phyloP scores from a whole-genome alignment of 2,797 vertebrate genomes.

The Enteromius paludinosus region DNA sequence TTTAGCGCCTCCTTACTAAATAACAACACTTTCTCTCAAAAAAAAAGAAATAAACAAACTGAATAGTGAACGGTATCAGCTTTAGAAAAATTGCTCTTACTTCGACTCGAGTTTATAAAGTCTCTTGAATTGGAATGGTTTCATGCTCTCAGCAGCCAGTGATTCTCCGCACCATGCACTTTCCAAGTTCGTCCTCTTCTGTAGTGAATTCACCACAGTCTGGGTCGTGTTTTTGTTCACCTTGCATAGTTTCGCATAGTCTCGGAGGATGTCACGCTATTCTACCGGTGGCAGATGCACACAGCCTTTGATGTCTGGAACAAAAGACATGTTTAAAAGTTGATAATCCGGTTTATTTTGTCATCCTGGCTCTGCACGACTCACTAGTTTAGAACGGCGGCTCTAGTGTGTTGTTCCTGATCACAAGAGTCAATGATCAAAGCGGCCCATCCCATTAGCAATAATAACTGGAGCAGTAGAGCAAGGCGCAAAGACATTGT shows the following conservation, averaged over 20 bases:
- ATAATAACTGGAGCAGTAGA: slow-evolving; percentile 44
- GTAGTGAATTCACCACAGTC: not conserved
- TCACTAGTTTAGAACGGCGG: not conserved
- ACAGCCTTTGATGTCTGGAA: not conserved
- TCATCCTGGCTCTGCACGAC: not conserved
- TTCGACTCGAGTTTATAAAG: not conserved
- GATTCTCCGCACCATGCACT: not conserved
- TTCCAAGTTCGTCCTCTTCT: not conserved
- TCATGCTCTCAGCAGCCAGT: not conserved
- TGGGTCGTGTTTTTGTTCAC: not conserved
- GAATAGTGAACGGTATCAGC: not conserved
- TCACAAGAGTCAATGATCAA: slow-evolving; percentile 30
- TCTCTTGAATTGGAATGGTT: not conserved
- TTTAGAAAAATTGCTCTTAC: not conserved
- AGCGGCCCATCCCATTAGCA: slow-evolving; percentile 16
- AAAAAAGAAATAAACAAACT: no score
- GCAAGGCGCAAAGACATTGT: slow-evolving; percentile 19
- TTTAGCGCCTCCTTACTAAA: not conserved
- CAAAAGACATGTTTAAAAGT: slow-evolving; percentile 19
- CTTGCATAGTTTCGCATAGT: not conserved
- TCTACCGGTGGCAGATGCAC: not conserved
- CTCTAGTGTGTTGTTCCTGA: slow-evolving; percentile 4
- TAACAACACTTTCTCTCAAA: not conserved
- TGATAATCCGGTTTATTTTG: not conserved
- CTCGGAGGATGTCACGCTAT: slow-evolving; percentile 4